These are phyloP conservation scores for Adelges cooleyi DNA, from an alignment of 1,140 invertebrate species.

Conservation along the genomic window DNA sequence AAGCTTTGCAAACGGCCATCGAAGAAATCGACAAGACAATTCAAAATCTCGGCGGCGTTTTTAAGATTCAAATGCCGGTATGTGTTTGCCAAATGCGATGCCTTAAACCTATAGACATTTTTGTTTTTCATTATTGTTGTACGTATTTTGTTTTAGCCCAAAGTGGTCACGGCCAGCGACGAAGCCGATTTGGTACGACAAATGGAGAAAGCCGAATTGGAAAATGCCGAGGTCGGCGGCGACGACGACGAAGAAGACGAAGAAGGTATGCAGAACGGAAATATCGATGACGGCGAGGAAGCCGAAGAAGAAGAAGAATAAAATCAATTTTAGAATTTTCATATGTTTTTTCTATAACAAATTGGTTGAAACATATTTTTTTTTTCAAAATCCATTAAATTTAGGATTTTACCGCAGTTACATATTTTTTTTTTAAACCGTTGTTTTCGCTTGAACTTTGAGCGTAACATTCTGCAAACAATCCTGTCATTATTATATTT, in stretches of 20 bases:
- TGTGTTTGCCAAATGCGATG: constrained; percentile 37
- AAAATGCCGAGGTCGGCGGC: constrained; percentile 86
- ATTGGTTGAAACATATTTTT: background rate
- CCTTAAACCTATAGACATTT: background rate
- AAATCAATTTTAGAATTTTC: background rate
- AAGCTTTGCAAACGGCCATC: constrained; percentile 77
- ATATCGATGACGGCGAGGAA: constrained; percentile 38
- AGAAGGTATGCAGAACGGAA: constrained; percentile 45
- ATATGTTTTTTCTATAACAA: too few species aligned
- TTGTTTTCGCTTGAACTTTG: too few species aligned
- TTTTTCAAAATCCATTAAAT: constrained; percentile 13
- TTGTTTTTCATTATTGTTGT: background rate
- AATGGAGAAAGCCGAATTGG: constrained; percentile 84
- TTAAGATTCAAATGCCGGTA: constrained; percentile 89
- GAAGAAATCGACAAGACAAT: constrained; percentile 79
- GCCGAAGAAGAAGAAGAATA: constrained; percentile 28
- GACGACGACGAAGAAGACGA: constrained; percentile 77
- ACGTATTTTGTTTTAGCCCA: constrained; percentile 53
- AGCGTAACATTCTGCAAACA: too few species aligned
- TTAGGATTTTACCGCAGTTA: constrained; percentile 6
- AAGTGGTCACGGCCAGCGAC: constrained; percentile 95
- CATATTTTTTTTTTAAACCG: too few species aligned
- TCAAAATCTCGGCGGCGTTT: constrained; percentile 72
- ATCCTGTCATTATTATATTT: too few species aligned
- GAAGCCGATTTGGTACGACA: constrained; percentile 88